Conservation (phyloP, 2,888 invertebrate genomes). For the Eugnorisma glareosa region DNA sequence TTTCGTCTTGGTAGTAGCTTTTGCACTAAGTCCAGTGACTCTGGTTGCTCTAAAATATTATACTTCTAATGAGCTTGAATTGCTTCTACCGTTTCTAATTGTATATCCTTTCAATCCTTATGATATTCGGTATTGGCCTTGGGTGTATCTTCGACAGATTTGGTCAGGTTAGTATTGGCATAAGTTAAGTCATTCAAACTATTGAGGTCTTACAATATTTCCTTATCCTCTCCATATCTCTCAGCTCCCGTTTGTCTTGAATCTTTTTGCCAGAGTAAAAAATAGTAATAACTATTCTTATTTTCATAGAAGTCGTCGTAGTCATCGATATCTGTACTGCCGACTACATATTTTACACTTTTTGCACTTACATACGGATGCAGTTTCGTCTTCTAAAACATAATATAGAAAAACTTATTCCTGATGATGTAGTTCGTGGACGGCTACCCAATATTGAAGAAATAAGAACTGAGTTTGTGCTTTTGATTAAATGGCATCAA, state of each 20-base stretch:
- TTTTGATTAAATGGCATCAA: slow-evolving; percentile 77
- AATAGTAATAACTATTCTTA: not conserved
- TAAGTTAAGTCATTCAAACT: not conserved
- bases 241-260: too few species aligned
- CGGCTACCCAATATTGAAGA: slow-evolving; percentile 51
- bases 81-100: slow-evolving; percentile 76
- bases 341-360: slow-evolving; percentile 77
- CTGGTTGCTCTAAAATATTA: slow-evolving; percentile 74
- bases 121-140: slow-evolving; percentile 76
- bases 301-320: slow-evolving; percentile 71
- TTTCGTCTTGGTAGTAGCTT: slow-evolving; percentile 65
- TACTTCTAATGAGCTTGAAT: slow-evolving; percentile 70
- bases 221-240: not conserved
- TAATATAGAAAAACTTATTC: slow-evolving; percentile 70
- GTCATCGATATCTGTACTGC: slow-evolving; percentile 65
- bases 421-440: slow-evolving; percentile 24
- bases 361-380: slow-evolving; percentile 75
- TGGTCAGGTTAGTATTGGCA: slow-evolving; percentile 76
- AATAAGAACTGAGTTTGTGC: slow-evolving; percentile 67
- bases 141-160: slow-evolving; percentile 78
- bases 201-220: not conserved
- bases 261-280: not conserved
- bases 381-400: slow-evolving; percentile 77
- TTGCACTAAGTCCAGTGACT: slow-evolving; percentile 72
- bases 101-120: slow-evolving; percentile 81